Evolutionary conservation across 2,888 invertebrate species (phyloP).

Genomic region (Tholera decimalis): DNA sequence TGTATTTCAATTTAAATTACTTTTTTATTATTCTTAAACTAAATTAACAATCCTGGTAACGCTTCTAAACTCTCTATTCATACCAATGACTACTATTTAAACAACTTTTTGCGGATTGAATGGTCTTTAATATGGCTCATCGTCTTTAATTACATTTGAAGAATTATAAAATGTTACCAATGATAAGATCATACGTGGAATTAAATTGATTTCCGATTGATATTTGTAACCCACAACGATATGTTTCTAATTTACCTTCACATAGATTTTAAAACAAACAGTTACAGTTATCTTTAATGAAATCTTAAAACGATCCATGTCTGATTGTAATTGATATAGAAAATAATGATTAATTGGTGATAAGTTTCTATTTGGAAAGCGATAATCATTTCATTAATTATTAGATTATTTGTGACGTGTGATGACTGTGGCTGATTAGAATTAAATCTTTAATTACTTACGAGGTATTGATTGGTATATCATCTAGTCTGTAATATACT

Average conservation of each 20-base stretch:
- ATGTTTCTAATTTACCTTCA: not conserved
- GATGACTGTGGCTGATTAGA: not conserved
- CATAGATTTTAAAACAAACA: not conserved
- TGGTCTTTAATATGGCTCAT: too few relatives aligned
- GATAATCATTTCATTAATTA: conserved; percentile 22
- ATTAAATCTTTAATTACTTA: not conserved
- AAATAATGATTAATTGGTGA: conserved; percentile 37
- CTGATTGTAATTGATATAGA: conserved; percentile 14
- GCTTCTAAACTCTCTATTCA: too few relatives aligned
- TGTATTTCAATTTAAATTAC: too few relatives aligned
- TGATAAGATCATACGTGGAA: too few relatives aligned
- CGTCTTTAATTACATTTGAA: too few relatives aligned
- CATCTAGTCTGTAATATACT: not conserved
- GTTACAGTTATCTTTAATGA: conserved; percentile 4
- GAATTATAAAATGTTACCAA: too few relatives aligned
- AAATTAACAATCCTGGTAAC: too few relatives aligned
- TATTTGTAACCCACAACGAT: not conserved
- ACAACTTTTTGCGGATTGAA: too few relatives aligned
- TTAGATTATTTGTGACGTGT: conserved; percentile 19
- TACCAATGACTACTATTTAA: too few relatives aligned
- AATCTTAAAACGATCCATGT: conserved; percentile 14
- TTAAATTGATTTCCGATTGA: not conserved
- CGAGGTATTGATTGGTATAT: not conserved
- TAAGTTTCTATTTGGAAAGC: conserved; percentile 29
- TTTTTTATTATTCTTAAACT: too few relatives aligned